phyloP scores from a whole-genome alignment of 2,113 vertebrate species.

The Oenanthe oenanthe region DNA sequence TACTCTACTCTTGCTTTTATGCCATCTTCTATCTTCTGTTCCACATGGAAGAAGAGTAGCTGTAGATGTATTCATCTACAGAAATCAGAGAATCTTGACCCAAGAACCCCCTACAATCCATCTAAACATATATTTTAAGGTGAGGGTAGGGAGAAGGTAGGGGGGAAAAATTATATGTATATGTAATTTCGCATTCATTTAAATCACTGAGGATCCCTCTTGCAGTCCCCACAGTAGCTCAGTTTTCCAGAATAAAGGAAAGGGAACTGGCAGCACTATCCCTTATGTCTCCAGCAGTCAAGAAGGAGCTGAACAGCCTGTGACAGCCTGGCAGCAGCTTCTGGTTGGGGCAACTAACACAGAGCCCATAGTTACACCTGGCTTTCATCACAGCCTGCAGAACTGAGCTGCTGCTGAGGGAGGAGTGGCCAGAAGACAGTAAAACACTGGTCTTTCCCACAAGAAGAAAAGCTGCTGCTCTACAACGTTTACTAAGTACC shows the following conservation, averaged over 20 bases:
- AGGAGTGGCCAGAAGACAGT: background rate
- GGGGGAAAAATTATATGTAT: no score
- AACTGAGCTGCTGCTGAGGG: background rate
- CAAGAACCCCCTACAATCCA: background rate
- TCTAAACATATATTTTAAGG: background rate
- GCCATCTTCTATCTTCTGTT: background rate
- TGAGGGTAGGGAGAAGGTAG: background rate
- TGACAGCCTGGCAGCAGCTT: background rate
- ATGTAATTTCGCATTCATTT: background rate
- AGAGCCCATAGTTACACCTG: background rate
- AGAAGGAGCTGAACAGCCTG: background rate
- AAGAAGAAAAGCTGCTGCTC: background rate
- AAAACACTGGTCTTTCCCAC: background rate
- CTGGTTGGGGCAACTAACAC: background rate
- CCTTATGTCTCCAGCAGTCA: background rate
- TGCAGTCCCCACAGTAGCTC: background rate
- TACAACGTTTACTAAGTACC: background rate
- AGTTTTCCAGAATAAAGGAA: background rate
- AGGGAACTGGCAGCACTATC: background rate
- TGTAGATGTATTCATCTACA: background rate
- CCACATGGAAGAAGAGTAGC: fast-evolving
- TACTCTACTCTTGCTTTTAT: background rate
- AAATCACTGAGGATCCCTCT: background rate
- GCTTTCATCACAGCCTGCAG: background rate
- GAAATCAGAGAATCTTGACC: background rate